Evolutionary conservation across 2,113 vertebrate species (phyloP).

Genomic region (Glareola pratincola): DNA sequence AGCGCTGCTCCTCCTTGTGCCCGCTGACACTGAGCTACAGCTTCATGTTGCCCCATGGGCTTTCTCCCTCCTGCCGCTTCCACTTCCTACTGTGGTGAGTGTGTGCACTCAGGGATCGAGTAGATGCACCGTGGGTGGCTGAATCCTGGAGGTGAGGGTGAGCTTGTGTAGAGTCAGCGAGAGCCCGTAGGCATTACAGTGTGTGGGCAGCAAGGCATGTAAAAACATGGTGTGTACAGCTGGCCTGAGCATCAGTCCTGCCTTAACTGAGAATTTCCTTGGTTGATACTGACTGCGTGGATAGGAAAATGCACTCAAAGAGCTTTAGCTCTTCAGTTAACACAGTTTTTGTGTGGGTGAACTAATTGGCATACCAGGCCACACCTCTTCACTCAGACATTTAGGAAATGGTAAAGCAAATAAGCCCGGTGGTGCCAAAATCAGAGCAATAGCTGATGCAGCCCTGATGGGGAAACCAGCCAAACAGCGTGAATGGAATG

Average conservation of each 20-base stretch:
- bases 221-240: neutral
- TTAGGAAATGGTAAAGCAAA: constrained; percentile 27
- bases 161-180: neutral
- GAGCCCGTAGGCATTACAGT: neutral
- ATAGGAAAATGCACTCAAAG: neutral
- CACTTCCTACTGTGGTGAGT: rapidly evolving
- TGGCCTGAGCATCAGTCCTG: neutral
- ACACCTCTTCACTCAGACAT: neutral
- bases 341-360: neutral
- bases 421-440: neutral
- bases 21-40: neutral
- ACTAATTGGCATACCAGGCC: neutral
- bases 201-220: rapidly evolving
- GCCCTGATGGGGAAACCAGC: neutral
- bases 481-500: constrained; percentile 34
- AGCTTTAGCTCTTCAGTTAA: neutral
- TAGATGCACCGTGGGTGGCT: neutral
- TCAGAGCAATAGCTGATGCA: neutral
- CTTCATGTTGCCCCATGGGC: neutral
- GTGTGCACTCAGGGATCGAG: neutral
- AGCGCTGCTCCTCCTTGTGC: neutral
- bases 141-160: neutral
- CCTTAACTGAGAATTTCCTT: neutral
- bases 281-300: neutral
- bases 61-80: neutral